phyloP scores from a whole-genome alignment of 2,113 vertebrate species.

The Dasyurus viverrinus region DNA sequence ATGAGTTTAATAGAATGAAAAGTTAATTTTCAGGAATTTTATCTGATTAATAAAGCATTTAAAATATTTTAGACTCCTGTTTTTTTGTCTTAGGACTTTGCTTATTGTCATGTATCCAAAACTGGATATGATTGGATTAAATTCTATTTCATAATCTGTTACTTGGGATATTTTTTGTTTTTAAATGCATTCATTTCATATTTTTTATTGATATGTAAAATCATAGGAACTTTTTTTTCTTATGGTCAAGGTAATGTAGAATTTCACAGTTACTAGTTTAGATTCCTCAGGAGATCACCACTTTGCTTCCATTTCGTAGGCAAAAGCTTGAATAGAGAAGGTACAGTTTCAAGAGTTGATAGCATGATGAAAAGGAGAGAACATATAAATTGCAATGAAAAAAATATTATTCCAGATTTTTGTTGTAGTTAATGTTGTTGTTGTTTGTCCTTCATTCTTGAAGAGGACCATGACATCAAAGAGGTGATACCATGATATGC shows the following conservation, averaged over 20 bases:
- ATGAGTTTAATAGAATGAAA: background rate
- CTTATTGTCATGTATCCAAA: no score
- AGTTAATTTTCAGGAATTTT: background rate
- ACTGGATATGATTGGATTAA: no score
- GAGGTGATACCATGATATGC: no score
- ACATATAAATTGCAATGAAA: background rate
- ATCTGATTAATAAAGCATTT: background rate
- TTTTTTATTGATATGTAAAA: background rate
- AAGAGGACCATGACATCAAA: no score
- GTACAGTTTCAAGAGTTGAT: background rate
- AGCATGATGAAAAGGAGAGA: background rate
- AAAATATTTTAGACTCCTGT: background rate
- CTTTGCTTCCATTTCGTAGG: conserved; percentile 21
- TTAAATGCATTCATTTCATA: no score
- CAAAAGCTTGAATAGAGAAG: conserved; percentile 7
- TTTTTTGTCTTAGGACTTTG: background rate
- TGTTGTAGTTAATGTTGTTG: no score
- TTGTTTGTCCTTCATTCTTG: no score
- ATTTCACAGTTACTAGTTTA: conserved; percentile 18
- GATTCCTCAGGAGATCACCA: background rate
- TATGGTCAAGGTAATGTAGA: background rate
- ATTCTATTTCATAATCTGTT: no score
- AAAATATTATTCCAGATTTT: background rate
- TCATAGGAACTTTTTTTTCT: background rate
- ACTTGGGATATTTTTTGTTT: no score